Evolutionary conservation across 2,888 invertebrate genomes (phyloP), one percentile per base, ranked within the genome.

Genomic region (Idaea dimidiata): DNA sequence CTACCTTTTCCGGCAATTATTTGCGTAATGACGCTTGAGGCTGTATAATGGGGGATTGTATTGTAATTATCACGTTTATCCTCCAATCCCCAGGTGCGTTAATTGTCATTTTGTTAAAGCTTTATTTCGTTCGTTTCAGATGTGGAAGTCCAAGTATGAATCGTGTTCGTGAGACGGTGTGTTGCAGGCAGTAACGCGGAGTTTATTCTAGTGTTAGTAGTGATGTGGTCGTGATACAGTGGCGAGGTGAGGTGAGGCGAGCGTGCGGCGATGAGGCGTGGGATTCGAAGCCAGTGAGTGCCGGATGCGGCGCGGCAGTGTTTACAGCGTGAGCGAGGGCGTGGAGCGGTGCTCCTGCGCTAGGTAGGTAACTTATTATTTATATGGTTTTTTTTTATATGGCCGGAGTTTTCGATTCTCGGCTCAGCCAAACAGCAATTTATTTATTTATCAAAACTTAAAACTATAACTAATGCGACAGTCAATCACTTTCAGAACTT

Each of bases 271-370:
- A 74, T 72, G 74, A 70, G 79, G 81, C 70, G 88, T 79, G 83
- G 88, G 88, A 74, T 10, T 70, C 75, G 75, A 75, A 72, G 75
- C 68, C 72, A 71, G 73, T 76, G 76, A 79, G 80, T 76, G 78
- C 83, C 89, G 87, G 82, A 91, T 91, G 91, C 88, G 90, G 84
- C 89, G 89, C 74, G 88, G 86, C 80, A 91, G 91, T 79, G 88
- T 91, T 71, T 91, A 88, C 81, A 92, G 91, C 74, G 90, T 92
- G 74, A 88, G 91, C 84, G 91, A 91, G 78, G 90, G 89, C 70
- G 82, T 92, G 88, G 91, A 91, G 88, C 84, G 91, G 87, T 91
- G 91, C 82, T 78, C 82, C 77, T 90, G 91, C 79, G 77, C 83
- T 80, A 89, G 91, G 91, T 80, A 89, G 91, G 91, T 91, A 77